phyloP scores from a whole-genome alignment of 2,113 vertebrate species.

The Dipodomys stephensi region DNA sequence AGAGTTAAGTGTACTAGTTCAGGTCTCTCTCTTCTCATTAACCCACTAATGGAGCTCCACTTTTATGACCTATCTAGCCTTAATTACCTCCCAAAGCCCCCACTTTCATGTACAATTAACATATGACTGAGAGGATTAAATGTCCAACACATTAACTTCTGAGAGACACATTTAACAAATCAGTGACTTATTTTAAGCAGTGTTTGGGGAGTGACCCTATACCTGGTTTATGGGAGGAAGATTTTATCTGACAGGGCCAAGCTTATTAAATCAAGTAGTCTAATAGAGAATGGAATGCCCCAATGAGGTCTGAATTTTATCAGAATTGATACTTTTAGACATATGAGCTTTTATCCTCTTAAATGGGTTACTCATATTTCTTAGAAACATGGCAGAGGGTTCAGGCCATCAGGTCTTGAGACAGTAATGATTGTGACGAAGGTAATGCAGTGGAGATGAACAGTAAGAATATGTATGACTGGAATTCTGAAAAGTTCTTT shows the following conservation, averaged over 20 bases:
- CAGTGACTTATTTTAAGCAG: neutral
- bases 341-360: neutral
- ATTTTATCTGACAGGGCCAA: neutral
- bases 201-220: neutral
- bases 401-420: neutral
- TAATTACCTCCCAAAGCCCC: neutral
- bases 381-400: neutral
- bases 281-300: neutral
- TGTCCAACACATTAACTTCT: neutral
- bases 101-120: neutral
- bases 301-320: neutral
- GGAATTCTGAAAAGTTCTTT: neutral
- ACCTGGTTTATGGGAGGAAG: neutral
- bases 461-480: neutral
- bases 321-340: neutral
- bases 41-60: neutral
- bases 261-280: neutral
- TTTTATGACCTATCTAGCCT: neutral
- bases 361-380: neutral
- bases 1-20: neutral
- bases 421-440: neutral
- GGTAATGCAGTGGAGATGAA: neutral
- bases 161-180: neutral
- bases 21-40: neutral
- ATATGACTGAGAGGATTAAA: neutral